Evolutionary conservation across 1,140 invertebrate genomes (phyloP), one percentile per base, ranked within the genome.

Genomic region (Diorhabda carinulata): DNA sequence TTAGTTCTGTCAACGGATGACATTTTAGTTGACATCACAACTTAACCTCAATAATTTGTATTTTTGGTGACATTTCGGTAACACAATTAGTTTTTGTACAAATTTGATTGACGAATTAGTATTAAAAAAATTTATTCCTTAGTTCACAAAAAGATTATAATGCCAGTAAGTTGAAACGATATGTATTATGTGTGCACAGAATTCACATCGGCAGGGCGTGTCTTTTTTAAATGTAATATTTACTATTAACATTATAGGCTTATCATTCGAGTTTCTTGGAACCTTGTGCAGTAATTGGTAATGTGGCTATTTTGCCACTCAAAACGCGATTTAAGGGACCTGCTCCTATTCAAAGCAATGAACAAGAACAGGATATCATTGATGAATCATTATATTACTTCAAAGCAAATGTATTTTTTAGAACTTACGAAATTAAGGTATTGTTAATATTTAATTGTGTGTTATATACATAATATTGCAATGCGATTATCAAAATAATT

Each of bases 351-450:
- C 84, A 83, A 9, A 86, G 85, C 69, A 85, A 84, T 44, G 87
- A 88, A 71, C 78, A 82, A 64, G 90, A 93, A 43, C 85, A 88
- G 72, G 98, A 99, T 83, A 95, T 99, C 73, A 95, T 99, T 73
- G 98, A 99, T 85, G 98, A 99, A 87, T 93, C 97, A 43, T 84
- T 99, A 6, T 93, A 93, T 79, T 99, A 90, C 81, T 99, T 99
- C 82, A 98, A 98, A 86, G 96, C 98, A 2, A 99, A 99, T 84
- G 97, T 99, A 5, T 99, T 99, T 82, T 99, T 99, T 81, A 90
- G 96, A 74, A 98, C 96, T 58, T 99, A 98, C 83, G 97, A 99
- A 85, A 97, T 99, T 67, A 98, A 98, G 87, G 92, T 94, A 85
- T 75, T 68, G 69, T 61, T 57, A 45, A 25, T 25, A 25, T 25